These are phyloP conservation scores for Cromileptes altivelis DNA, from an alignment of 2,113 vertebrate species.

Conservation along the genomic window DNA sequence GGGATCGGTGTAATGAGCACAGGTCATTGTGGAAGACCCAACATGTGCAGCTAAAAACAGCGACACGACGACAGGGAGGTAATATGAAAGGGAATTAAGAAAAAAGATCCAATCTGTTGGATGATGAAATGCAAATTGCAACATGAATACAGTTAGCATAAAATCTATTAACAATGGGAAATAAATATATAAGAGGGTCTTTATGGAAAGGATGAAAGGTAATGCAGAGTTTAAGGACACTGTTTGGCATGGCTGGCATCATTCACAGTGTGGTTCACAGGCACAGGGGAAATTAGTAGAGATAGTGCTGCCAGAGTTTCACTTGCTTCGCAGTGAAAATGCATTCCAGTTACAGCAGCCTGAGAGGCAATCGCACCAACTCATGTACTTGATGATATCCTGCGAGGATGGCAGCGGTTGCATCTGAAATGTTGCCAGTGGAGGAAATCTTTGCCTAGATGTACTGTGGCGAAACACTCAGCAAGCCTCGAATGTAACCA, in stretches of 20 bases:
- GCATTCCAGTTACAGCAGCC: slow-evolving; percentile 50
- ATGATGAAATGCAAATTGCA: slow-evolving; percentile 54
- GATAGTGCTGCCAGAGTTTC: slow-evolving; percentile 50
- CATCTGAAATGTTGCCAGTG: slow-evolving; percentile 26
- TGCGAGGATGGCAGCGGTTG: slow-evolving; percentile 27
- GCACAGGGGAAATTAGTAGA: slow-evolving; percentile 69
- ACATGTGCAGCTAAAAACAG: slow-evolving; percentile 50
- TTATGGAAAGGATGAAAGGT: slow-evolving; percentile 51
- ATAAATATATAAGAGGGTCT: slow-evolving; percentile 21
- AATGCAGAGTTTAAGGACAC: slow-evolving; percentile 57
- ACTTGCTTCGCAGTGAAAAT: slow-evolving; percentile 49
- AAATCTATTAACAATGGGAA: slow-evolving; percentile 47
- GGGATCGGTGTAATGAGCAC: slow-evolving; percentile 38
- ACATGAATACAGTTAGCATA: slow-evolving; percentile 25
- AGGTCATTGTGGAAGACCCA: slow-evolving; percentile 54
- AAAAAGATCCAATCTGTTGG: slow-evolving; percentile 36
- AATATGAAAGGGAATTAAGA: slow-evolving; percentile 53
- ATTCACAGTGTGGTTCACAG: slow-evolving; percentile 41
- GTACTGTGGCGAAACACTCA: slow-evolving; percentile 19
- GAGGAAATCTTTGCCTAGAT: not conserved
- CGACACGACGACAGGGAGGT: slow-evolving; percentile 20
- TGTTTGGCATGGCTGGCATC: slow-evolving; percentile 42
- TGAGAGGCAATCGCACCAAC: slow-evolving; percentile 52
- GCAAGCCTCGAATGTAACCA: slow-evolving; percentile 6
- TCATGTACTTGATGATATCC: slow-evolving; percentile 55